Evolutionary conservation across 2,113 vertebrate genomes (phyloP).

Genomic region (Taxidea taxus): DNA sequence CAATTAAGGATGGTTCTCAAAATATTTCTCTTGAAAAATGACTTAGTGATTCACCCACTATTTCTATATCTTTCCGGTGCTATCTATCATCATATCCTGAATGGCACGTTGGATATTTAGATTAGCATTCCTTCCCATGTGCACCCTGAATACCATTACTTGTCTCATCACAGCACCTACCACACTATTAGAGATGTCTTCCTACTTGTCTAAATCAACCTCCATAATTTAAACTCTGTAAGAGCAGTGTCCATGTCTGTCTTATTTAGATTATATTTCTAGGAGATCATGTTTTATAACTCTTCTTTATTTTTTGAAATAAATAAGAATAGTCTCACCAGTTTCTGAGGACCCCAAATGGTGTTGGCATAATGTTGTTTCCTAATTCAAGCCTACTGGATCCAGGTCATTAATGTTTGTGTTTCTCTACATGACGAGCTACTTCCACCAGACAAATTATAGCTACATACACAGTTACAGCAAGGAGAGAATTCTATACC

Average conservation of each 20-base stretch:
- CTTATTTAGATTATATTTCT: not conserved
- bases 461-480: not conserved
- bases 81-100: too few relatives aligned
- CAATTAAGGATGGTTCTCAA: not conserved
- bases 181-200: not conserved
- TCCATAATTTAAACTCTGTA: not conserved
- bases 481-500: not conserved
- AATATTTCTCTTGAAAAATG: not conserved
- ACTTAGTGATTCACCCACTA: not conserved
- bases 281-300: not conserved
- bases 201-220: not conserved
- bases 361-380: not conserved
- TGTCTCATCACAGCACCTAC: not conserved
- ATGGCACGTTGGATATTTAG: not conserved
- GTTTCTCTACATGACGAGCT: not conserved
- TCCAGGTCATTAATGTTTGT: not conserved
- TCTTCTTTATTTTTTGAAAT: not conserved
- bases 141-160: not conserved
- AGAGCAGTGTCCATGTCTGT: not conserved
- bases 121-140: not conserved
- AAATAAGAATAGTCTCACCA: not conserved
- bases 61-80: not conserved
- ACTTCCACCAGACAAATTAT: not conserved
- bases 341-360: not conserved
- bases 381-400: not conserved